Evolutionary conservation across 64 coral and sea anemone genomes (phyloP), one percentile per base, ranked within the genome.

Genomic region (Actinia equina): DNA sequence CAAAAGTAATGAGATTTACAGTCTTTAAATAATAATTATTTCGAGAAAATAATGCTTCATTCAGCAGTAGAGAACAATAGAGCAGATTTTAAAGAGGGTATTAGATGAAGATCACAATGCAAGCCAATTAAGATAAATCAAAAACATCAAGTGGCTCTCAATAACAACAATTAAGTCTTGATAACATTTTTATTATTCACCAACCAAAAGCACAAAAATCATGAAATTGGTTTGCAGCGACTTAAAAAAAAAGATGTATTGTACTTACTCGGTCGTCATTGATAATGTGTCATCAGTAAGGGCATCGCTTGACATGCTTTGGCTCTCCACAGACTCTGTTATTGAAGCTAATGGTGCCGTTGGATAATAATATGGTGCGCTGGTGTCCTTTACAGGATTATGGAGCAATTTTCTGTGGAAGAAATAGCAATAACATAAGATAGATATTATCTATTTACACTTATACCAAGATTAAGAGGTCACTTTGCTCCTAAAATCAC

Each of bases 221-320:
- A 37, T 37, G 30, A 20, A 23, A 22, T 23, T 65, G 1, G 62
- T 23, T 65, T n/a, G 5, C 7, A 37, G 41, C 2, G 9, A 30
- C 11, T 7, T 41, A 14, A 74, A 74, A 30, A 41, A 15, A 14
- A n/a, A 74, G 9, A 4, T 30, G 5, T 30, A 30, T 41, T 74
- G 17, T 52, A 81, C 78, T 81, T 51, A 81, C 78, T 81, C 84
- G 1, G 87, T 89, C 1, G 83, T 85, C 83, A 85, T 85, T 9
- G 83, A 85, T 58, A 85, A 53, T 0, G 93, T 90, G 54, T 94
- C 93, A 80, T 94, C 93, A 3, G 93, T 94, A 42, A 94, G 67
- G 49, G 93, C 93, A 88, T 88, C 93, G 83, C 93, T 94, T 4
- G 93, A 94, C 17, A 94, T 25, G 44, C 93, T 94, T 23, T 94